Percentiles rank a stretch among this genome's conserved stretches.
phyloP scores from a whole-genome alignment of 1,140 invertebrate genomes.

The Triops cancriformis region DNA sequence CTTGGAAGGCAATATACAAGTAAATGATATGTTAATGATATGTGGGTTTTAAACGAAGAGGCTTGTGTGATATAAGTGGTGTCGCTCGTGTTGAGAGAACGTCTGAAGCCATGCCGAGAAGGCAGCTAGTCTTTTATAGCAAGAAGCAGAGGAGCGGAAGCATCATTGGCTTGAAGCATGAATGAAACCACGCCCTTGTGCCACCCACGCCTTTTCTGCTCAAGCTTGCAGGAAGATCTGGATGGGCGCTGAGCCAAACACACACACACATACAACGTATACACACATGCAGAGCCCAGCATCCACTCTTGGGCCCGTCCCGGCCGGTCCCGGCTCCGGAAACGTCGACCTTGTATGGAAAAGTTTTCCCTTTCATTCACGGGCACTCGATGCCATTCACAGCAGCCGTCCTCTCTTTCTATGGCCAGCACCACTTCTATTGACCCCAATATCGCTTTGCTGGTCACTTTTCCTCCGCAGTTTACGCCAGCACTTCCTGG shows the following conservation, averaged over 20 bases:
- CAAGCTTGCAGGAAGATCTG: background rate
- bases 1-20: no score
- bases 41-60: background rate
- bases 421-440: background rate
- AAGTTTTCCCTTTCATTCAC: slow-evolving; percentile 1
- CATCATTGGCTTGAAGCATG: slow-evolving; percentile 5
- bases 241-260: slow-evolving; percentile 2
- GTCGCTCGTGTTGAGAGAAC: background rate
- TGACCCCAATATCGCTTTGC: background rate
- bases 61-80: background rate
- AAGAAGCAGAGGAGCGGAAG: background rate
- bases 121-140: slow-evolving; percentile 10
- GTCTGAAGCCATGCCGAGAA: slow-evolving; percentile 2
- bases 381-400: background rate
- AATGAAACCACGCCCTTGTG: background rate
- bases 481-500: slow-evolving; percentile 5
- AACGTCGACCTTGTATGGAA: background rate
- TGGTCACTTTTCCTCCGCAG: background rate
- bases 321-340: background rate
- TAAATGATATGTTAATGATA: background rate
- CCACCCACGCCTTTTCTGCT: background rate
- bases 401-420: background rate
- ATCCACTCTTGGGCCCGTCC: slow-evolving; percentile 3
- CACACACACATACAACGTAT: background rate
- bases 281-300: background rate